Conservation (phyloP, 2,888 invertebrate genomes). For the Entomobrya proxima region DNA sequence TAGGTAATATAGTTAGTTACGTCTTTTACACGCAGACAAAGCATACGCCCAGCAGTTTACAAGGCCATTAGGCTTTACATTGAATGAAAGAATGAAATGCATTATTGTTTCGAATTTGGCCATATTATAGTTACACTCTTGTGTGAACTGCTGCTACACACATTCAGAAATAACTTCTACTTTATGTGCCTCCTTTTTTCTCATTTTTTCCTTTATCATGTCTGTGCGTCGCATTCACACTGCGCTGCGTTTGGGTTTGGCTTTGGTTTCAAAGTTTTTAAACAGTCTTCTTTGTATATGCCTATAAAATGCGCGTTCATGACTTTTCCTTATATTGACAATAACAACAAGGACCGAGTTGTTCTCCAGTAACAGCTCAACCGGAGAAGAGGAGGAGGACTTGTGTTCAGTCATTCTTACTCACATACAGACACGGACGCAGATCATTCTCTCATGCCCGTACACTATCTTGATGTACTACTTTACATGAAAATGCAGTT, state of each 20-base stretch:
- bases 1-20: slow-evolving; percentile 13
- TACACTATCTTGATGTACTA: slow-evolving; percentile 53
- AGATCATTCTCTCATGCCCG: not conserved
- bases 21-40: slow-evolving; percentile 20
- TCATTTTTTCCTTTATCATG: not conserved
- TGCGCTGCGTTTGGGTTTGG: not conserved
- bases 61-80: slow-evolving; percentile 59
- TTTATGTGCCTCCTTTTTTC: not conserved
- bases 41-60: slow-evolving; percentile 63
- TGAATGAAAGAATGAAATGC: slow-evolving; percentile 40
- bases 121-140: not conserved
- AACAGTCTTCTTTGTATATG: not conserved
- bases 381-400: slow-evolving; percentile 35
- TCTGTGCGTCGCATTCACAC: not conserved
- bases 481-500: not conserved
- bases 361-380: slow-evolving; percentile 54
- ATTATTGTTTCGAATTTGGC: slow-evolving; percentile 5
- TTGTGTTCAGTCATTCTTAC: slow-evolving; percentile 19
- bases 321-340: slow-evolving; percentile 41
- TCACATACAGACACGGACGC: not conserved
- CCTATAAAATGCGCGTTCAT: not conserved
- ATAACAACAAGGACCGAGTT: slow-evolving; percentile 34
- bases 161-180: not conserved
- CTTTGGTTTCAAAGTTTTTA: slow-evolving; percentile 24
- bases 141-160: not conserved